phyloP scores from a whole-genome alignment of 2,113 vertebrate species.

The Nerophis ophidion region DNA sequence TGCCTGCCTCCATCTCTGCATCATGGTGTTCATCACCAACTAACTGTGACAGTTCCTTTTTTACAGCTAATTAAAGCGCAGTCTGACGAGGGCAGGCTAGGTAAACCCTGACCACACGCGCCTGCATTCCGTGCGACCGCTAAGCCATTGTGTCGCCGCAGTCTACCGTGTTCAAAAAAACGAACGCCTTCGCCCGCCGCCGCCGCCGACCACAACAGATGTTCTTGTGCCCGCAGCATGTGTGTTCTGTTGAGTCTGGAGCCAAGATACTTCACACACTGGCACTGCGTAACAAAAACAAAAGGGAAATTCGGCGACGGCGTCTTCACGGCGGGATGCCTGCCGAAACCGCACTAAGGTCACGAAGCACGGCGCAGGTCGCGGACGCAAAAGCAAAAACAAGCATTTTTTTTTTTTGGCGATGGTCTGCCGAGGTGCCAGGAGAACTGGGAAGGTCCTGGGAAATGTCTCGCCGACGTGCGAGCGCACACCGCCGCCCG shows the following conservation, averaged over 20 bases:
- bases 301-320: slow-evolving; percentile 57
- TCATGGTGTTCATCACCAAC: too few relatives aligned
- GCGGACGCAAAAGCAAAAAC: too few relatives aligned
- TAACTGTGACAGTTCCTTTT: too few relatives aligned
- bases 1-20: too few relatives aligned
- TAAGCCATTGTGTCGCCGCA: slow-evolving; percentile 64
- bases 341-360: slow-evolving; percentile 30
- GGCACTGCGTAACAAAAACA: slow-evolving; percentile 59
- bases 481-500: slow-evolving; percentile 52
- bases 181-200: slow-evolving; percentile 61
- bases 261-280: slow-evolving; percentile 62
- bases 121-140: slow-evolving; percentile 54
- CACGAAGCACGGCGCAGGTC: too few relatives aligned
- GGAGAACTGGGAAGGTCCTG: slow-evolving; percentile 61
- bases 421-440: slow-evolving; percentile 57
- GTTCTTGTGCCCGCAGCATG: slow-evolving; percentile 58
- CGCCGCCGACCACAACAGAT: slow-evolving; percentile 69
- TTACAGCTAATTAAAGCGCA: slow-evolving; percentile 30
- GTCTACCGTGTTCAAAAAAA: slow-evolving; percentile 56
- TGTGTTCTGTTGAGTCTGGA: slow-evolving; percentile 69
- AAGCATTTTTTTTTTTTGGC: slow-evolving; percentile 9
- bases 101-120: slow-evolving; percentile 58
- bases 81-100: slow-evolving; percentile 50
- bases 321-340: slow-evolving; percentile 35
- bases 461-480: slow-evolving; percentile 65